Evolutionary conservation across 2,113 vertebrate species (phyloP).

Genomic region (Callorhinus ursinus): DNA sequence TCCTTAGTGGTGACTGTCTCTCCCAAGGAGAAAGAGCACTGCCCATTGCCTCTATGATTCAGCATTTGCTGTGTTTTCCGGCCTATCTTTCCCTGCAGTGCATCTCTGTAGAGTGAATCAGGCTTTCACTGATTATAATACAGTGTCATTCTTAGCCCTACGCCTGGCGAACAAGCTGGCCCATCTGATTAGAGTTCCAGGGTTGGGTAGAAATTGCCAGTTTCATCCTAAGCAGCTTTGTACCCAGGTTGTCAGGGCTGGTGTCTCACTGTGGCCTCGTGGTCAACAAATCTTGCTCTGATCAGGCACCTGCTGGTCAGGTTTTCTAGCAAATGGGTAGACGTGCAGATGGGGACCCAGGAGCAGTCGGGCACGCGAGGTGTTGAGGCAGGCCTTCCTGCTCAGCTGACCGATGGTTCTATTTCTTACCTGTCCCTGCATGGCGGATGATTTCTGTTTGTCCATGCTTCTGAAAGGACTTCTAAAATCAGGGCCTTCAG

Average conservation of each 20-base stretch:
- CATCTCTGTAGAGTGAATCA: not conserved
- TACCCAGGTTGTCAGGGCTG: not conserved
- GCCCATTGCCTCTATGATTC: not conserved
- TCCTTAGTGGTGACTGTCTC: not conserved
- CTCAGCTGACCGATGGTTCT: not conserved
- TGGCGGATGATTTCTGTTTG: not conserved
- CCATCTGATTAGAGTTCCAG: not conserved
- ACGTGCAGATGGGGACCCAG: not conserved
- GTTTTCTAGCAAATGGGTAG: not conserved
- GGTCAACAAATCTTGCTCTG: not conserved
- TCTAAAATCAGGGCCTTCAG: not conserved
- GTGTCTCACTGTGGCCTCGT: not conserved
- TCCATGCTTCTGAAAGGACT: not conserved
- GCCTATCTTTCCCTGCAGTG: not conserved
- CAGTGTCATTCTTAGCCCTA: not conserved
- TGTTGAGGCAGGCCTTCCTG: not conserved
- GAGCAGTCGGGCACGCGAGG: fast-evolving
- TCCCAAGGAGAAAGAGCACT: not conserved
- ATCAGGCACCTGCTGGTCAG: not conserved
- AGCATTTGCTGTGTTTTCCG: not conserved
- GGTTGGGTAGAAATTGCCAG: not conserved
- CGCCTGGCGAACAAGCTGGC: not conserved
- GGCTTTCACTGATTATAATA: not conserved
- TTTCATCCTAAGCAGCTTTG: not conserved
- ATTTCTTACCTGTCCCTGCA: not conserved